Percentiles rank a stretch among this genome's conserved stretches.
Evolutionary conservation across 2,797 vertebrate genomes (phyloP).

Genomic region (Amazona finschi): DNA sequence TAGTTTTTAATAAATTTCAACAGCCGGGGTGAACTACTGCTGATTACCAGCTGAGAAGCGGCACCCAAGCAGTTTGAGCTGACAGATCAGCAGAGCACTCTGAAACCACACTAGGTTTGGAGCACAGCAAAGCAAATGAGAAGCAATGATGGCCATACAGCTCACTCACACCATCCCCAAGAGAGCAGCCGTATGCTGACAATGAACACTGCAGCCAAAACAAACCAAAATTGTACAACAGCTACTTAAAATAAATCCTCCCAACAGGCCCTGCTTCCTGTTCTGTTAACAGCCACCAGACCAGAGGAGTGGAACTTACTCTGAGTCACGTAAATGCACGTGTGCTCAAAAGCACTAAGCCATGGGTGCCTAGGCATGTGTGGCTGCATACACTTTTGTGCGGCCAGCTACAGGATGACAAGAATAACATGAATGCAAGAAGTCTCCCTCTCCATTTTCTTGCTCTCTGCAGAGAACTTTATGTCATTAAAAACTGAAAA

Average conservation of each 20-base stretch:
- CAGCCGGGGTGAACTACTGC: neutral
- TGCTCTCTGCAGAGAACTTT: neutral
- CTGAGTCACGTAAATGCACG: neutral
- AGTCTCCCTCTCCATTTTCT: neutral
- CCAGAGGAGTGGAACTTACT: neutral
- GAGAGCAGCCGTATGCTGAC: neutral
- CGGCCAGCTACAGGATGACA: neutral
- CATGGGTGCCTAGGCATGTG: neutral
- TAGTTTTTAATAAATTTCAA: neutral
- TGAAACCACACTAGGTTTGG: neutral
- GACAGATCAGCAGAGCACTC: neutral
- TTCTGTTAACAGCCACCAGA: neutral
- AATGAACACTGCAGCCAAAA: neutral
- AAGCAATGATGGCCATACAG: neutral
- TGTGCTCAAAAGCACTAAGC: neutral
- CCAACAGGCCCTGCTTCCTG: constrained; percentile 7
- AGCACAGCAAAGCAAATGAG: neutral
- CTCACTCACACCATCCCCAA: neutral
- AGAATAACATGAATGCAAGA: neutral
- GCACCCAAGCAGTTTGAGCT: neutral
- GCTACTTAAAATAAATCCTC: constrained; percentile 51
- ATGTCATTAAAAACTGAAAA: neutral
- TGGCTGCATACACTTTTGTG: neutral
- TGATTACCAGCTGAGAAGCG: neutral
- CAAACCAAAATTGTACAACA: constrained; percentile 9